Evolutionary conservation across 2,113 vertebrate species (phyloP).

Genomic region (Panthera tigris): DNA sequence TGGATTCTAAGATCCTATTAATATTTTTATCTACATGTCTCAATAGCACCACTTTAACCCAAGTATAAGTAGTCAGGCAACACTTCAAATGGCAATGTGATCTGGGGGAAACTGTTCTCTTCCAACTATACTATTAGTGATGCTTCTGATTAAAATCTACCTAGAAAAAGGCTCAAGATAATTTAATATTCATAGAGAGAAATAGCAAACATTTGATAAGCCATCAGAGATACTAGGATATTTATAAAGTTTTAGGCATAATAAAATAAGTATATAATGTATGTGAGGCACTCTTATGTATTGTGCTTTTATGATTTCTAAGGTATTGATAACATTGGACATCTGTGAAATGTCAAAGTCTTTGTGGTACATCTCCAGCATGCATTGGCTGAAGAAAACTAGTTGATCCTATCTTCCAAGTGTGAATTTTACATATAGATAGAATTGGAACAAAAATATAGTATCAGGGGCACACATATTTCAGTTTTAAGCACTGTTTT

Average conservation of each 20-base stretch:
- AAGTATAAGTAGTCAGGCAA: not conserved
- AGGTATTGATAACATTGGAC: not conserved
- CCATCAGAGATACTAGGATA: not conserved
- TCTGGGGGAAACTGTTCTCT: not conserved
- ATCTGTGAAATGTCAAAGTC: not conserved
- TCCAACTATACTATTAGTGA: not conserved
- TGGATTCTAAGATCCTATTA: not conserved
- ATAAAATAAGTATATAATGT: not conserved
- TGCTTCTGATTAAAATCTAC: not conserved
- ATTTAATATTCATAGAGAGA: not conserved
- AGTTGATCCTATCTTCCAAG: not conserved
- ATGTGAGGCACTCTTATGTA: not conserved
- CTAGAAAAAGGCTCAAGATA: not conserved
- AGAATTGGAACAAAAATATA: conserved; percentile 27
- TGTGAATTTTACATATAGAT: not conserved
- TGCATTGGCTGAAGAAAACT: not conserved
- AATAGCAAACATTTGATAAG: not conserved
- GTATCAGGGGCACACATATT: not conserved
- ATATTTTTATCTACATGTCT: not conserved
- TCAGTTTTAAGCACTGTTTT: conserved; percentile 26
- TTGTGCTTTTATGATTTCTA: not conserved
- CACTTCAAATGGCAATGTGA: not conserved
- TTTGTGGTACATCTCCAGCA: not conserved
- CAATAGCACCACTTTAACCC: not conserved
- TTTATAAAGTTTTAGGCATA: not conserved